Evolutionary conservation across 1,140 invertebrate species (phyloP).

Genomic region (Anastatus disparis): DNA sequence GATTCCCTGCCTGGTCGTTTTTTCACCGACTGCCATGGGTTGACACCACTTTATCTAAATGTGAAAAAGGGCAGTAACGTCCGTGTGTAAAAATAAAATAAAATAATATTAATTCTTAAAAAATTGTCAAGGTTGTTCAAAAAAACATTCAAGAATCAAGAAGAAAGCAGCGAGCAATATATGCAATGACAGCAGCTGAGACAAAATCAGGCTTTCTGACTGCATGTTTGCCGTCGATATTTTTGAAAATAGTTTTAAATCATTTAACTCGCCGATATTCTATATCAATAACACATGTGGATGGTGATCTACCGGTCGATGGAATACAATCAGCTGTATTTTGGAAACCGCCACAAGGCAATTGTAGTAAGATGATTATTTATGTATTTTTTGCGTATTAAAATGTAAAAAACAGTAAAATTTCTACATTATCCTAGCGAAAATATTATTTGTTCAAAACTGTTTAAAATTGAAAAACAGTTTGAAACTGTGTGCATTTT

Average conservation of each 20-base stretch:
- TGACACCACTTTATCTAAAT: too few relatives aligned
- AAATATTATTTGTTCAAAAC: too few relatives aligned
- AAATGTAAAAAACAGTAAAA: too few relatives aligned
- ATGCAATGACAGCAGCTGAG: constrained; percentile 75
- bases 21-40: too few relatives aligned
- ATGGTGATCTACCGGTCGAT: constrained; percentile 75
- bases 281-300: constrained; percentile 77
- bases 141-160: constrained; percentile 71
- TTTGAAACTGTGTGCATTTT: too few relatives aligned
- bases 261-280: constrained; percentile 78
- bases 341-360: constrained; percentile 83
- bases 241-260: constrained; percentile 76
- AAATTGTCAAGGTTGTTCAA: constrained; percentile 62
- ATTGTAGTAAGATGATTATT: constrained; percentile 82
- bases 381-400: too few relatives aligned
- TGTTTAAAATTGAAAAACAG: too few relatives aligned
- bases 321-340: constrained; percentile 75
- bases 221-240: constrained; percentile 73
- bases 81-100: too few relatives aligned
- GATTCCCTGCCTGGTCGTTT: too few relatives aligned
- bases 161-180: constrained; percentile 73
- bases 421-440: too few relatives aligned
- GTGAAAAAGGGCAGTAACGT: too few relatives aligned
- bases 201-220: constrained; percentile 75
- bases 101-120: constrained; percentile 1